These are phyloP conservation scores for Apaloderma vittatum DNA, from an alignment of 2,113 vertebrate genomes.

Conservation along the genomic window DNA sequence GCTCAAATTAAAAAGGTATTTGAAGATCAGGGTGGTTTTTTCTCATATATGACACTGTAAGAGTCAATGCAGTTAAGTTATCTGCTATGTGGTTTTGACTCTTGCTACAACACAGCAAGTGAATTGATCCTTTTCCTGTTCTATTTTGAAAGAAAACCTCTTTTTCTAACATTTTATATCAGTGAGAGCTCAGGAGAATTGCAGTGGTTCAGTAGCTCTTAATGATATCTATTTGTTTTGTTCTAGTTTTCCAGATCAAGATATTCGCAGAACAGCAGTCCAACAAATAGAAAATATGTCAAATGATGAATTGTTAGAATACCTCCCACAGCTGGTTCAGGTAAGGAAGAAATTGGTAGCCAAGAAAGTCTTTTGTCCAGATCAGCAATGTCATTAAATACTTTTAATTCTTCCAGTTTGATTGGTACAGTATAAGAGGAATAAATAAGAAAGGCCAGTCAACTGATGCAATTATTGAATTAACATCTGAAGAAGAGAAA, in stretches of 20 bases:
- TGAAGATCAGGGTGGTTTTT: background rate
- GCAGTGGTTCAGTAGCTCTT: background rate
- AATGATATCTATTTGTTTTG: slow-evolving; percentile 45
- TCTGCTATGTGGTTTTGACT: background rate
- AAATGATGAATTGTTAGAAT: slow-evolving; percentile 84
- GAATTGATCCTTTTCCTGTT: background rate
- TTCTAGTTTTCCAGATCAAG: slow-evolving; percentile 89
- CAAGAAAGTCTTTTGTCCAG: background rate
- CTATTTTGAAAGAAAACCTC: background rate
- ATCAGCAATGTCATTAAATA: slow-evolving; percentile 52
- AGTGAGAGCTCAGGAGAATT: background rate
- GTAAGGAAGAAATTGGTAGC: slow-evolving; percentile 71
- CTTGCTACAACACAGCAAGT: background rate
- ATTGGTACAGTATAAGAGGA: background rate
- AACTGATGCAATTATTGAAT: background rate
- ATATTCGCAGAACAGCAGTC: slow-evolving; percentile 82
- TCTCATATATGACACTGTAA: background rate
- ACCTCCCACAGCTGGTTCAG: slow-evolving; percentile 90
- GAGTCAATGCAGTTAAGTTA: background rate
- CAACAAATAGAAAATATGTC: slow-evolving; percentile 82
- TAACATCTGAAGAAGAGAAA: background rate
- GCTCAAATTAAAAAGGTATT: background rate
- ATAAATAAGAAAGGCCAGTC: background rate
- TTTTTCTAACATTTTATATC: background rate
- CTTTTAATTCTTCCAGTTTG: slow-evolving; percentile 5